These are phyloP conservation scores for Aegithalos caudatus DNA, from an alignment of 2,113 vertebrate species.

Conservation along the genomic window DNA sequence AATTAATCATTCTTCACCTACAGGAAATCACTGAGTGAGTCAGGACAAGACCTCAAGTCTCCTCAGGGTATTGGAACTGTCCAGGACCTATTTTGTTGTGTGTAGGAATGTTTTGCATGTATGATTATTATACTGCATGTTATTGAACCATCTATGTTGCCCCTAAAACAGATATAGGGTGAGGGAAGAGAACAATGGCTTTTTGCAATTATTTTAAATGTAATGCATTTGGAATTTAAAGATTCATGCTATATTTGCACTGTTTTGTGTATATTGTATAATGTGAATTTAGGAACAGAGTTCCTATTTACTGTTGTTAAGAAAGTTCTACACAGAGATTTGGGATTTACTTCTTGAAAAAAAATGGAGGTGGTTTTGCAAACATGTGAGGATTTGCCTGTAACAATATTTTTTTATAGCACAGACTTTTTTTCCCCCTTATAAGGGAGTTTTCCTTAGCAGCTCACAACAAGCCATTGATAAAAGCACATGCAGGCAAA, in stretches of 20 bases:
- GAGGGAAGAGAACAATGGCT: not conserved
- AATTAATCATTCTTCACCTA: not conserved
- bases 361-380: not conserved
- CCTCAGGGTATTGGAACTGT: rapidly evolving
- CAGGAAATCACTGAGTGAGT: not conserved
- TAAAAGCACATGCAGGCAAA: not conserved
- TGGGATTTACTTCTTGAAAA: not conserved
- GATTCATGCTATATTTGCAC: not conserved
- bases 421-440: not conserved
- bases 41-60: not conserved
- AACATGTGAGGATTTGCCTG: not conserved
- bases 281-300: not conserved
- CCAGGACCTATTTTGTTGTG: not conserved
- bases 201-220: not conserved
- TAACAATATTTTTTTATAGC: not conserved
- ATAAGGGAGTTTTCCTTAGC: not conserved
- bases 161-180: not conserved
- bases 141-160: not conserved
- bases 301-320: not conserved
- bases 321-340: not conserved
- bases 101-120: not conserved
- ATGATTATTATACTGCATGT: not conserved
- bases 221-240: not conserved
- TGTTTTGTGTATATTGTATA: not conserved
- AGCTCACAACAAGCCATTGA: not conserved